Percentiles rank a stretch among this genome's conserved stretches.
phyloP scores from a whole-genome alignment of 2,797 vertebrate genomes.

The Streptopelia turtur region DNA sequence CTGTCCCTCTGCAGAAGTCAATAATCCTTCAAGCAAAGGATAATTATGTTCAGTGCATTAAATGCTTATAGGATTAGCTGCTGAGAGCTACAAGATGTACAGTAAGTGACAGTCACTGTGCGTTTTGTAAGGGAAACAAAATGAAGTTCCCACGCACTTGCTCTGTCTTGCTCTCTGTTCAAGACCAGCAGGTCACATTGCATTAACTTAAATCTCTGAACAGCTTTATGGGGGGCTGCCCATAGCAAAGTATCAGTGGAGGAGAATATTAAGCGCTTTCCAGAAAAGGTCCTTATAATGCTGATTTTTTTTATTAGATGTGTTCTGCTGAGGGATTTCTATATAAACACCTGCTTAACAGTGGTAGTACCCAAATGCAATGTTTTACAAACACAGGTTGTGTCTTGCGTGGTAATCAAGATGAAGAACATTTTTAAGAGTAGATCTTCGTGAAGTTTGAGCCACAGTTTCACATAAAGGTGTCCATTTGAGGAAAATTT shows the following conservation, averaged over 20 bases:
- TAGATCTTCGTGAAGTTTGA: neutral
- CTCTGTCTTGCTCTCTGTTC: fast-evolving
- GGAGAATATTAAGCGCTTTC: neutral
- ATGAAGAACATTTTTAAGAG: neutral
- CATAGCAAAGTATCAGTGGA: neutral
- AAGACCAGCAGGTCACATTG: neutral
- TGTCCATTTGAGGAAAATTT: neutral
- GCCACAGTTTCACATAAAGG: neutral
- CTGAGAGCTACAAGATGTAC: neutral
- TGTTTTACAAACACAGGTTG: neutral
- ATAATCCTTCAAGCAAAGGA: constrained; percentile 21
- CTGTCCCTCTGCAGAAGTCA: constrained; percentile 17
- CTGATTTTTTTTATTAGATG: neutral
- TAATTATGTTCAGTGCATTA: neutral
- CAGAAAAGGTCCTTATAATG: neutral
- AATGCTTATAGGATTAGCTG: constrained; percentile 13
- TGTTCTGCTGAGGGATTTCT: neutral
- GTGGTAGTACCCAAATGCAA: neutral
- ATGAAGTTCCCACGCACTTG: neutral
- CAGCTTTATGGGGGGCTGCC: neutral
- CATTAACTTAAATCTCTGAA: neutral
- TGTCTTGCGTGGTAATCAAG: neutral
- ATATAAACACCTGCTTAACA: neutral
- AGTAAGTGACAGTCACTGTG: neutral
- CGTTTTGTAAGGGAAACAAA: neutral